phyloP scores from a whole-genome alignment of 2,797 vertebrate species.

The Myotis myotis region DNA sequence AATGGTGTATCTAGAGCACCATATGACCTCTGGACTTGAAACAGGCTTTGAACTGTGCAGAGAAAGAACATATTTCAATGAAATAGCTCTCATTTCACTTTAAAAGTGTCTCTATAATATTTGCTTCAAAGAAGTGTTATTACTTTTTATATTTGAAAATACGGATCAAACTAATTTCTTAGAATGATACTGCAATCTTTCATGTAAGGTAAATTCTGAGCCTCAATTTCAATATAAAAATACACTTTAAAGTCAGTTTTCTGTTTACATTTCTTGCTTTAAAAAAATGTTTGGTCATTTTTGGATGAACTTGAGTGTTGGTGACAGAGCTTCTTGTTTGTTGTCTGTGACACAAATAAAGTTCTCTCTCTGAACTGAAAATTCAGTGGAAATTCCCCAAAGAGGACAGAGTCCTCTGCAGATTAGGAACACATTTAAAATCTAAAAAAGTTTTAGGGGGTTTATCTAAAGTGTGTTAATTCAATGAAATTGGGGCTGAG shows the following conservation, averaged over 20 bases:
- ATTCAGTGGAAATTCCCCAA: neutral
- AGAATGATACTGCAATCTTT: conserved; percentile 35
- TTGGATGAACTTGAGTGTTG: neutral
- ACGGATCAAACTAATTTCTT: conserved; percentile 51
- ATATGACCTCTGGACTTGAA: neutral
- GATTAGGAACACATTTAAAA: neutral
- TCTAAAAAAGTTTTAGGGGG: neutral
- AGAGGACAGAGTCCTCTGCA: neutral
- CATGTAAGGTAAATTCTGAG: neutral
- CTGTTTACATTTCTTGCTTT: conserved; percentile 30
- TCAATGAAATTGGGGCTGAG: neutral
- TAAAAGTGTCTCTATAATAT: conserved; percentile 11
- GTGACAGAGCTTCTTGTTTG: conserved; percentile 21
- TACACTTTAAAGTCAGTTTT: neutral
- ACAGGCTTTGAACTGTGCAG: conserved; percentile 13
- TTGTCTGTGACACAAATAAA: conserved; percentile 57
- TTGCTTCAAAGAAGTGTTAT: conserved; percentile 48
- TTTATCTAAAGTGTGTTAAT: conserved; percentile 5
- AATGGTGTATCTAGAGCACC: neutral
- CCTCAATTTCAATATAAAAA: conserved; percentile 36
- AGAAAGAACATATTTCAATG: conserved; percentile 37
- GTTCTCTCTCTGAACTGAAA: conserved; percentile 42
- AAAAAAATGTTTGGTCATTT: neutral
- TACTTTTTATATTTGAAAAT: conserved; percentile 49
- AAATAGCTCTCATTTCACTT: conserved; percentile 30